Base-by-base conservation (phyloP, 1,140 invertebrate genomes). In the Cotesia vestalis region DNA sequence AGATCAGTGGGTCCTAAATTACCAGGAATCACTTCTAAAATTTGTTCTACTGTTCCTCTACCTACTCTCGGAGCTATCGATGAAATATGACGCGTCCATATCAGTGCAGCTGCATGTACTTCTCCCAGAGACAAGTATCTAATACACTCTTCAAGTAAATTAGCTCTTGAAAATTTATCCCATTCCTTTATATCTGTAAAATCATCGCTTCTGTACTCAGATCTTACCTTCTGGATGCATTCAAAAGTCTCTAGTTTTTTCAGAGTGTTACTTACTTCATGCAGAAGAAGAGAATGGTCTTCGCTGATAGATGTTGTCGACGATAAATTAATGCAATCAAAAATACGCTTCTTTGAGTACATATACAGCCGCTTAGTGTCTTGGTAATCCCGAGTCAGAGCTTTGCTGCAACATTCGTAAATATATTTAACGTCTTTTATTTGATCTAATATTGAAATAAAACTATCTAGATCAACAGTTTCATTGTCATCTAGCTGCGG, bases 361-460 rank as follows among this genome's bases (percentile, higher is more conserved):
- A 75, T 71, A 17, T 84, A 60, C 34, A 85, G 59, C 57, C 73
- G 57, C 40, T 64, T 78, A 75, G 83, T 84, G 60, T 84, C 76
- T 20, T 66, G 71, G 59, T 81, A 80, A 66, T 81, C 73, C 14
- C 75, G 73, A 11, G 81, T 68, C 36, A 86, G 72, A 3, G 76
- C 77, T 71, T 85, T 87, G 0, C 76, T 81, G 70, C 85, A 87
- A 66, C 84, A 86, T 60, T 86, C 78, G 68, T 77, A 81, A 38
- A 87, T 68, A 75, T 81, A 85, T 67, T 79, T 53, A 11, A 83
- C 66, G 72, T 86, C 76, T 67, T 78, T 59, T 66, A 87, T 79
- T 55, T 83, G 80, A 34, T 84, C 75, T 17, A 86, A 40, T 34
- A 78, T 74, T 35, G 20, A 57, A 40, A 83, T 73, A 8, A 84